Percentiles rank a stretch among this genome's conserved stretches.
These are phyloP conservation scores for Brachyopa scutellaris DNA, from an alignment of 2,888 invertebrate species.

Conservation along the genomic window DNA sequence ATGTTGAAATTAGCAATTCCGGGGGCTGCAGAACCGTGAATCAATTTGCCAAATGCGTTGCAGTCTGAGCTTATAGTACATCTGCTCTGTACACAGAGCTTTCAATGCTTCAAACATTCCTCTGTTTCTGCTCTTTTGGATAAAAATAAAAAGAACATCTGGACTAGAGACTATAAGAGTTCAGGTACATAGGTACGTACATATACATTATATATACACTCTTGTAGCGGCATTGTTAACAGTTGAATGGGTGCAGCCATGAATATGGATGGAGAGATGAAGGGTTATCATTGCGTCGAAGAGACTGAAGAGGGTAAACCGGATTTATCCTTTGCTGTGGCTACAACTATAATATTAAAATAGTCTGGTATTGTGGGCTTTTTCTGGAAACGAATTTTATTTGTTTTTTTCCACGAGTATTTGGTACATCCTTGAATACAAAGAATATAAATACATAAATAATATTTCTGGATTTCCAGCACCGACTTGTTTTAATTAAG, in stretches of 20 bases:
- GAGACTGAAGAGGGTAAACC: not conserved
- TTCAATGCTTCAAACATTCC: constrained; percentile 45
- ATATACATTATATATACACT: too few species aligned
- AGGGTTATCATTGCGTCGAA: constrained; percentile 24
- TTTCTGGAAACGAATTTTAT: not conserved
- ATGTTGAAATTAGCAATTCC: constrained; percentile 66
- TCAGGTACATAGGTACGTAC: not conserved
- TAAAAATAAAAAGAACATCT: constrained; percentile 33
- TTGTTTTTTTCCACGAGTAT: not conserved
- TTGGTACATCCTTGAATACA: not conserved
- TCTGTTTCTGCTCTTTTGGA: constrained; percentile 15
- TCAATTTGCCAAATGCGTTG: constrained; percentile 69
- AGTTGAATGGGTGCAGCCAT: constrained; percentile 32
- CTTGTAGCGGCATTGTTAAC: constrained; percentile 24
- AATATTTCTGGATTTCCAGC: not conserved
- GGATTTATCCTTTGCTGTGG: constrained; percentile 26
- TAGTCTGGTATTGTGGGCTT: not conserved
- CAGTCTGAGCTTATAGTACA: constrained; percentile 31
- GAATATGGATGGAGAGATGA: too few species aligned
- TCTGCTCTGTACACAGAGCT: constrained; percentile 3
- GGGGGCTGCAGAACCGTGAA: constrained; percentile 56
- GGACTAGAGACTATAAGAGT: constrained; percentile 13
- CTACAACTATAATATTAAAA: constrained; percentile 39
- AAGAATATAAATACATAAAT: not conserved
- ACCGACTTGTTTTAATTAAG: not conserved